Evolutionary conservation across 2,797 vertebrate species (phyloP), one percentile per base, ranked within the genome.

Genomic region (Psittacula echo): DNA sequence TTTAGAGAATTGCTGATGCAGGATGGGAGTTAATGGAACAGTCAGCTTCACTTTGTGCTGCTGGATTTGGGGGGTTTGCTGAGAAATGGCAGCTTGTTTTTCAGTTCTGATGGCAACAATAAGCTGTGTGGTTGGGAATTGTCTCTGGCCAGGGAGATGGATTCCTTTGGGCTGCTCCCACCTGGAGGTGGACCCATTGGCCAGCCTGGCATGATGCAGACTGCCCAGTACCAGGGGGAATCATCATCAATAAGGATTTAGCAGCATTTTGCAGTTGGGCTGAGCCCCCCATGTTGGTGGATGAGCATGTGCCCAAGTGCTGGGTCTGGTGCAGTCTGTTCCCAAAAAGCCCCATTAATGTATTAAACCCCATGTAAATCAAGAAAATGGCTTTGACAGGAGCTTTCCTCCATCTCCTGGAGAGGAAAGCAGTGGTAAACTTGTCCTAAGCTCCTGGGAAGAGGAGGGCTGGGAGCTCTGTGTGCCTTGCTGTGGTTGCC

Each of bases 21-120:
- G 93, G 94, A 75, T 96, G 90, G 91, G 94, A 92, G 87, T 94
- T 96, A 97, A 97, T 97, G 95, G 97, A 97, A 97, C 95, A 97
- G 97, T 96, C 94, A 87, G 87, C 91, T 97, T 85, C 92, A 64
- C 92, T 86, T 79, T 97, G 87, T 90, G 78, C 94, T 91, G 66
- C 34, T 3, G 39, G 62, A 79, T 96, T 94, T 93, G 87, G 81
- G 77, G 78, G 51, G 79, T 27, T 94, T 84, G 82, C 80, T 87
- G 76, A 42, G 81, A 93, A 84, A 74, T 4, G 11, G 39, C 0
- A 8, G n/a, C 27, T 87, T 92, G 67, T 67, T 71, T 86, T 56
- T 74, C 11, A 64, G 88, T 93, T 78, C 60, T 1, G 30, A 41
- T 70, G 81, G 76, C 44, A 72, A 19, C 67, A 65, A 77, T 5